Conservation (phyloP, 2,888 invertebrate species). For the Antitype chi region DNA sequence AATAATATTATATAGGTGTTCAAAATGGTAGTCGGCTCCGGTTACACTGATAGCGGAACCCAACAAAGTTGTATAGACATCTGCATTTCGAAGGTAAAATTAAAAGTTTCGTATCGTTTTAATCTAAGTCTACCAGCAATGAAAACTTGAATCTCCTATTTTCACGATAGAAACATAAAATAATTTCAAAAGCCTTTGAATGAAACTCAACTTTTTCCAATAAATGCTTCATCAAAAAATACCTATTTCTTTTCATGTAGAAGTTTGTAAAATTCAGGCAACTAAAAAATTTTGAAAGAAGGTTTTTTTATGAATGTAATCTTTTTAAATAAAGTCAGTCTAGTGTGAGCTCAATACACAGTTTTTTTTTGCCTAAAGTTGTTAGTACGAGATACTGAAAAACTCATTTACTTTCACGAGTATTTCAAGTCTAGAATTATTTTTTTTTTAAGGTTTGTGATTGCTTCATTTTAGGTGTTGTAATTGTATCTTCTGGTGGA, state of each 20-base stretch:
- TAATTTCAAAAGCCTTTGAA: background rate
- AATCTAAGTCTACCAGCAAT: background rate
- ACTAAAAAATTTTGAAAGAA: conserved; percentile 14
- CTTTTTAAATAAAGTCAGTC: conserved; percentile 2
- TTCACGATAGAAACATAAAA: background rate
- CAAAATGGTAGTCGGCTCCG: background rate
- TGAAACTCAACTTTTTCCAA: background rate
- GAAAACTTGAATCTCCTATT: background rate
- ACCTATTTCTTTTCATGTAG: background rate
- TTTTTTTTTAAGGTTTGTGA: background rate
- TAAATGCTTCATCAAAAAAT: background rate
- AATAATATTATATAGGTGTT: background rate
- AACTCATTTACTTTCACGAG: background rate
- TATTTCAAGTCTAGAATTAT: conserved; percentile 6
- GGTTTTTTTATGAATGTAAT: conserved; percentile 15
- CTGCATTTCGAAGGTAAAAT: too few species aligned
- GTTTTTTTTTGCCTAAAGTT: background rate
- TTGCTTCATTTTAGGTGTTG: background rate
- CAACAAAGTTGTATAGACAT: too few species aligned
- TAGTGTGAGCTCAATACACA: conserved; percentile 11
- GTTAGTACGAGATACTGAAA: background rate
- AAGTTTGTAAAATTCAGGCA: conserved; percentile 4
- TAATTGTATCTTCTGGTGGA: background rate
- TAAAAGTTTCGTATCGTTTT: too few species aligned
- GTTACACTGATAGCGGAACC: too few species aligned